These are phyloP conservation scores for Dolichallabes microphthalmus DNA, from an alignment of 2,113 vertebrate genomes.

Conservation along the genomic window DNA sequence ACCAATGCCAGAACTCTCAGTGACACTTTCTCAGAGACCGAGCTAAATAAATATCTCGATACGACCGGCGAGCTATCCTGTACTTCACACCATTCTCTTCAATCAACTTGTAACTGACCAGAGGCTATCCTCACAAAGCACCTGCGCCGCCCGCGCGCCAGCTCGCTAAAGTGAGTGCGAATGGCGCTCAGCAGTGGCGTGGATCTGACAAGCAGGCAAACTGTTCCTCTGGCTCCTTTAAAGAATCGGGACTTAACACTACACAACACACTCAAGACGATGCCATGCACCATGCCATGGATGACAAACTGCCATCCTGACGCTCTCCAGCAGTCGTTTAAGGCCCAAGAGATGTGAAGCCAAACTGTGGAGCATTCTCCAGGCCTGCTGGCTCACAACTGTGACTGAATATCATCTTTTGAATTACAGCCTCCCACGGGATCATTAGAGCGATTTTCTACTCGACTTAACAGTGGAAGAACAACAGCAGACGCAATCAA, in stretches of 20 bases:
- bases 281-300: background rate
- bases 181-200: constrained; percentile 13
- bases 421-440: constrained; percentile 2
- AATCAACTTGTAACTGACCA: background rate
- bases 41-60: background rate
- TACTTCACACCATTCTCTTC: constrained; percentile 8
- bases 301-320: background rate
- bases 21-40: background rate
- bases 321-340: background rate
- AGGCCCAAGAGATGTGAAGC: background rate
- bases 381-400: background rate
- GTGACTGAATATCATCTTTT: constrained; percentile 2
- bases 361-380: background rate
- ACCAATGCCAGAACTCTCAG: background rate
- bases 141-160: background rate
- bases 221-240: constrained; percentile 22
- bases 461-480: background rate
- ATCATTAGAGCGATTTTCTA: background rate
- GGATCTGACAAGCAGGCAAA: constrained; percentile 13
- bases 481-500: background rate
- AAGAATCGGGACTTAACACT: background rate
- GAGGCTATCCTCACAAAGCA: background rate
- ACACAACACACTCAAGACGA: background rate
- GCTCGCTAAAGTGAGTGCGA: constrained; percentile 19
- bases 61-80: background rate